Evolutionary conservation across 2,797 vertebrate genomes (phyloP), one percentile per base, ranked within the genome.

Genomic region (Cossypha niveicapilla): DNA sequence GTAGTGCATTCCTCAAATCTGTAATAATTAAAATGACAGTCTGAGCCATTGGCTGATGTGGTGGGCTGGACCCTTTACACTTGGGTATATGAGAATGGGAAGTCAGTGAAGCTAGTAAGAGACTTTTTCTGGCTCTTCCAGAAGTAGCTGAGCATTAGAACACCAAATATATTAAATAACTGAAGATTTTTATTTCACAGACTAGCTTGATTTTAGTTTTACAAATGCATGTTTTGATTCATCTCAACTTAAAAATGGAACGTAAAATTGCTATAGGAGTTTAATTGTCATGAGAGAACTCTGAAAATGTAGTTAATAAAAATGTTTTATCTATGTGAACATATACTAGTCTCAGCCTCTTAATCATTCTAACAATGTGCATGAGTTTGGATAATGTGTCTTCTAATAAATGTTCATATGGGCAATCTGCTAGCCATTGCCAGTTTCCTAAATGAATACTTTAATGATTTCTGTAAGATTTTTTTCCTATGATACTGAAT

Each of bases 11-110:
- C 79, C 32, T 95, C 68, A 83, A 82, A 94, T 91, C 78, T 76
- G 61, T 82, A 87, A 71, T 89, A 89, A 89, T 95, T 94, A 93
- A 93, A 79, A 89, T 35, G 44, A 94, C 74, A 76, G 66, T 47
- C 66, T 86, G 72, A 94, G 61, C 27, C 45, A 57, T 10, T 65
- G 63, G 60, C 71, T 87, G 78, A 71, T 89, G 78, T 34, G 74
- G 75, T 63, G 53, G 42, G 48, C 67, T 92, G 63, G 62, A 79
- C 44, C 77, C 23, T 81, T 72, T 71, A 24, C 24, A 6, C 72
- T 63, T 80, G 81, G 48, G 67, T 85, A 65, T 74, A 39, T 24
- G 48, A 45, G 51, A 85, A 67, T 3, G 3, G 63, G 67, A 87
- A 85, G 58, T 47, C 45, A 72, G 13, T 65, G 61, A 84, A 62